A percentile compares a stretch with the other conserved stretches of the same genome.
phyloP scores from a whole-genome alignment of 1,140 invertebrate genomes.

The Nasonia vitripennis region DNA sequence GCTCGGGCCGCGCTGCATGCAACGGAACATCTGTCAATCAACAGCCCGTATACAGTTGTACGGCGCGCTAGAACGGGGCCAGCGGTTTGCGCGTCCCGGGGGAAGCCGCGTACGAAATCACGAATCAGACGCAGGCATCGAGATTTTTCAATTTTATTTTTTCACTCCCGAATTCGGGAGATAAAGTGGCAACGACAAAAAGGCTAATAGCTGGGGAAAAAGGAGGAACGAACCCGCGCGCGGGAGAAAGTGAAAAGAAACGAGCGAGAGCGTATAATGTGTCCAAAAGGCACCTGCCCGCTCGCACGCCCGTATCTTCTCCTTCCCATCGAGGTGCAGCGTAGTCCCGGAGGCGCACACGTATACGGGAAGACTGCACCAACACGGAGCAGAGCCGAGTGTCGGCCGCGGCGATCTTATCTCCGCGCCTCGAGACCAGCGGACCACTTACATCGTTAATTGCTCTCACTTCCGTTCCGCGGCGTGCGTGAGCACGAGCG shows the following conservation, averaged over 20 bases:
- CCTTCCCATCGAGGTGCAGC: slow-evolving; percentile 57
- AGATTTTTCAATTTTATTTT: too few species aligned
- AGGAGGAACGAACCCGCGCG: neutral
- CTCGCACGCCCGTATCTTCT: slow-evolving; percentile 61
- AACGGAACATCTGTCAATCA: slow-evolving; percentile 49
- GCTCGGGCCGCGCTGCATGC: neutral
- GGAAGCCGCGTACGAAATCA: too few species aligned
- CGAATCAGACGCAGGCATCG: too few species aligned
- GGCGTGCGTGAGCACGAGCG: slow-evolving; percentile 52
- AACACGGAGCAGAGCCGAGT: slow-evolving; percentile 2
- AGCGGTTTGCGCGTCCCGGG: too few species aligned
- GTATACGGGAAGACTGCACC: neutral
- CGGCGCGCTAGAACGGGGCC: too few species aligned
- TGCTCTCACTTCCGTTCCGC: slow-evolving; percentile 72
- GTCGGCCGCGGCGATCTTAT: slow-evolving; percentile 63
- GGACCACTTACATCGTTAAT: slow-evolving; percentile 77
- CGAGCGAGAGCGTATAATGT: slow-evolving; percentile 66
- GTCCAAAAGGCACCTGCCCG: slow-evolving; percentile 72
- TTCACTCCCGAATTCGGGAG: neutral
- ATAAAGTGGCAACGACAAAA: neutral
- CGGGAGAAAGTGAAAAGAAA: slow-evolving; percentile 55
- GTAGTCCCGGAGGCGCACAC: slow-evolving; percentile 41
- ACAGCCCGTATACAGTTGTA: too few species aligned
- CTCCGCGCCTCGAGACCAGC: slow-evolving; percentile 66
- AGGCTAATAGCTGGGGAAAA: neutral